Percentiles rank a stretch among this genome's conserved stretches.
Evolutionary conservation across 2,797 vertebrate genomes (phyloP).

Genomic region (Myripristis jacobus): DNA sequence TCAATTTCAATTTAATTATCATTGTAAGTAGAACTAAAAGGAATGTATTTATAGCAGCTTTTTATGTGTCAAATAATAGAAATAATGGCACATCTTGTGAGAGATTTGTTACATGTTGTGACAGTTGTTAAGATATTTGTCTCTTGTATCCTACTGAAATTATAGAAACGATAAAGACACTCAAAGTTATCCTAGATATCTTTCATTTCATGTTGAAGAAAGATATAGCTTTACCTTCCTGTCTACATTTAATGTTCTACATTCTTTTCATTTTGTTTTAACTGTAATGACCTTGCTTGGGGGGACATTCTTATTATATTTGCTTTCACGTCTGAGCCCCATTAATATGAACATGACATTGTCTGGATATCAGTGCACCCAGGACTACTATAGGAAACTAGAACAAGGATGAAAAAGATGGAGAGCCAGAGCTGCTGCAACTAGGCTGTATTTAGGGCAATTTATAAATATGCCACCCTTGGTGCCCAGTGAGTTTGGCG

Average conservation of each 20-base stretch:
- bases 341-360: neutral
- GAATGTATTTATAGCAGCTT: no score
- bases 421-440: conserved; percentile 67
- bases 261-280: neutral
- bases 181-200: neutral
- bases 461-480: conserved; percentile 85
- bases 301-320: neutral
- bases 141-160: no score
- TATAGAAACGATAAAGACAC: neutral
- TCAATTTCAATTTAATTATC: no score
- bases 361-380: conserved; percentile 14
- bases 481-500: conserved; percentile 69
- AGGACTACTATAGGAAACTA: conserved; percentile 56
- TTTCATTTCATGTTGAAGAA: neutral
- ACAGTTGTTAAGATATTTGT: no score
- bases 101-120: no score
- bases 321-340: neutral
- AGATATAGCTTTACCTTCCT: neutral
- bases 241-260: neutral
- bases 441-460: conserved; percentile 83
- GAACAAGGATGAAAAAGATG: conserved; percentile 80
- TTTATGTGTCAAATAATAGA: no score
- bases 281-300: neutral
- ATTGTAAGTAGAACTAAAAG: no score
- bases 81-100: no score